Evolutionary conservation across 2,113 vertebrate species (phyloP).

Genomic region (Prolemur simus): DNA sequence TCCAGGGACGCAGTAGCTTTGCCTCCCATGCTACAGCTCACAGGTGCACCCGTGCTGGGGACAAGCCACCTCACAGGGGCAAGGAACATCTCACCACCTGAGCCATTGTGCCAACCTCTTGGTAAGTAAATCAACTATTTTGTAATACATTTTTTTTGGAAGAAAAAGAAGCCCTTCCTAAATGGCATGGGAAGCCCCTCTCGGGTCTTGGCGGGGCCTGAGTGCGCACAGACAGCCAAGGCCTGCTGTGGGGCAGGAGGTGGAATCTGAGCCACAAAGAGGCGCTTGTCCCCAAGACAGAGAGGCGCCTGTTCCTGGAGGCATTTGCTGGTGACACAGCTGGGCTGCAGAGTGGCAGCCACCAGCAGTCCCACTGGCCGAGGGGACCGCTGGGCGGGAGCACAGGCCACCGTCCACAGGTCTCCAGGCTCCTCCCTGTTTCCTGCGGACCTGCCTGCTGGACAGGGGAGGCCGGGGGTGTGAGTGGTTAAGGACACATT

Average conservation of each 20-base stretch:
- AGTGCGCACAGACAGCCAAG: accelerated
- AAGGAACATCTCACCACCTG: accelerated
- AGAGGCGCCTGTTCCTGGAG: background rate
- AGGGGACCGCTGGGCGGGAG: accelerated
- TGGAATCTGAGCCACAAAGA: background rate
- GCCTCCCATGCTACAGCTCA: accelerated
- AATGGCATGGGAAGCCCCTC: background rate
- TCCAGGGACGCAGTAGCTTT: too few relatives aligned
- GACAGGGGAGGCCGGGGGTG: background rate
- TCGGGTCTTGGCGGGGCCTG: background rate
- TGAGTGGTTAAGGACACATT: background rate
- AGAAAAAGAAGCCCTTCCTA: background rate
- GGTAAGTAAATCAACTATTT: background rate
- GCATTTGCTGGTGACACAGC: background rate
- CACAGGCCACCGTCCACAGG: background rate
- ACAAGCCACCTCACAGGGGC: accelerated
- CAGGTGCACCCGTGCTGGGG: too few relatives aligned
- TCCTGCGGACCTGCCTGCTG: accelerated
- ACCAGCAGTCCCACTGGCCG: too few relatives aligned
- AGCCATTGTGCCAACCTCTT: background rate
- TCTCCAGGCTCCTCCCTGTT: background rate
- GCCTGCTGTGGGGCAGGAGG: background rate
- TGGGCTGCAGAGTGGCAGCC: background rate
- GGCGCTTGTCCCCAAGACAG: constrained; percentile 13
- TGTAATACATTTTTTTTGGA: background rate